Base-by-base conservation (phyloP, 37 sponge, comb jelly and placozoan species). In the Axinella damicornis region DNA sequence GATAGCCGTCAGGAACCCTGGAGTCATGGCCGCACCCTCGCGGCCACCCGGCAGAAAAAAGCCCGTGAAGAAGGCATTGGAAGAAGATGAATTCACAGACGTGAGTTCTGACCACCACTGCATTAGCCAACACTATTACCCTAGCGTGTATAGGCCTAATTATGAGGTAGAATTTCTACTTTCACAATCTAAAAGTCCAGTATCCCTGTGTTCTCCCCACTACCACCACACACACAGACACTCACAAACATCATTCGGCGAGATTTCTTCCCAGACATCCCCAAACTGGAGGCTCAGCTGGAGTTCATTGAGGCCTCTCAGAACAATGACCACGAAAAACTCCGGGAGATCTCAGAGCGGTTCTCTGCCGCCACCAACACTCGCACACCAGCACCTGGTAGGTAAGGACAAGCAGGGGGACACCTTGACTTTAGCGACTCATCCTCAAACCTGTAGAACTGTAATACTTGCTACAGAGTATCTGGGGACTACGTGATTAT, bases 241-340 rank as follows among this genome's bases (percentile, higher is more conserved):
- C 53, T 97, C 67, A 85, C 80, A 25, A 63, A 74, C 22, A 97
- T 97, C 39, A 95, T 97, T 41, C 76, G 87, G n/a, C 28, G 98
- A 38, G 98, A 97, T 69, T 97, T 97, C 91, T 97, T 97, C 75
- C 98, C 98, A 0, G 96, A 97, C 78, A 71, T 95, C 21, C 77
- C 84, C 27, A 92, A 95, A 53, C 77, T 97, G 58, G 72, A 92
- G 81, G 95, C 90, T 28, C 87, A 92, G 56, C 53, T 87, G 36
- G 95, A 89, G 65, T 91, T 81, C 38, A 40, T 91, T 18, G 78
- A 91, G 57, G 92, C 94, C 58, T 68, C 80, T 12, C 80, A 81
- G 74, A 73, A 38, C 28, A 73, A 75, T 14, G 88, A 86, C 69
- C 38, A 46, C 15, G 81, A 57, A 30, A 70, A 65, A 27, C 38